Evolutionary conservation across 2,113 vertebrate genomes (phyloP).

Genomic region (Anoplopoma fimbria): DNA sequence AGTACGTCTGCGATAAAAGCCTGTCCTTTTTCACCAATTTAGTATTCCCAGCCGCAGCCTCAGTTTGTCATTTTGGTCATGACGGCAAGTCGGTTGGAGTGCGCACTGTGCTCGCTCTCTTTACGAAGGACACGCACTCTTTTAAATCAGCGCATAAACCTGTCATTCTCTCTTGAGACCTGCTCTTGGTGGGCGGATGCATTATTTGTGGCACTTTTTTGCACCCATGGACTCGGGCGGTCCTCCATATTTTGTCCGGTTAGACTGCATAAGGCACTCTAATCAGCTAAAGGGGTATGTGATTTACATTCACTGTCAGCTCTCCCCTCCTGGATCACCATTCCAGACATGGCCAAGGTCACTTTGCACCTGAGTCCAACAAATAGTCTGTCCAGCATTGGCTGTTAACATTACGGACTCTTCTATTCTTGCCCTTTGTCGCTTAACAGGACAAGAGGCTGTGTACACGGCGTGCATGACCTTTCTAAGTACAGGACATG

Average conservation of each 20-base stretch:
- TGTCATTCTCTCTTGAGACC: slow-evolving; percentile 55
- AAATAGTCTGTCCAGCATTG: slow-evolving; percentile 45
- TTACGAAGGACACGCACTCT: slow-evolving; percentile 59
- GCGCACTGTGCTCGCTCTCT: slow-evolving; percentile 44
- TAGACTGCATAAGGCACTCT: slow-evolving; percentile 60
- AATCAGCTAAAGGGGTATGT: slow-evolving; percentile 71
- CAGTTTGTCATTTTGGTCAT: slow-evolving; percentile 48
- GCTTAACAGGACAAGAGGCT: background rate
- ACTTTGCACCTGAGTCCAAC: slow-evolving; percentile 55
- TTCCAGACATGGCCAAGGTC: slow-evolving; percentile 69
- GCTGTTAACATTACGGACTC: slow-evolving; percentile 23
- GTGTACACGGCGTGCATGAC: background rate
- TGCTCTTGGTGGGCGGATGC: slow-evolving; percentile 28
- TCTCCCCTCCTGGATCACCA: slow-evolving; percentile 31
- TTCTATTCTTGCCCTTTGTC: slow-evolving; percentile 3
- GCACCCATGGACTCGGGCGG: slow-evolving; percentile 17
- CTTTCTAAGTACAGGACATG: background rate
- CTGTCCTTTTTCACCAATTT: slow-evolving; percentile 39
- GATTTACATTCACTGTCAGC: slow-evolving; percentile 77
- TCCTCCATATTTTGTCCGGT: slow-evolving; percentile 56
- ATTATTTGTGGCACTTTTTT: slow-evolving; percentile 67
- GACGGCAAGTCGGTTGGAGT: slow-evolving; percentile 52
- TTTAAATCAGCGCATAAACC: slow-evolving; percentile 68
- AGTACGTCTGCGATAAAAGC: slow-evolving; percentile 42
- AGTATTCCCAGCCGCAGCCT: slow-evolving; percentile 43